These are phyloP conservation scores for Choristoneura fumiferana DNA, from an alignment of 1,140 invertebrate species.

Conservation along the genomic window DNA sequence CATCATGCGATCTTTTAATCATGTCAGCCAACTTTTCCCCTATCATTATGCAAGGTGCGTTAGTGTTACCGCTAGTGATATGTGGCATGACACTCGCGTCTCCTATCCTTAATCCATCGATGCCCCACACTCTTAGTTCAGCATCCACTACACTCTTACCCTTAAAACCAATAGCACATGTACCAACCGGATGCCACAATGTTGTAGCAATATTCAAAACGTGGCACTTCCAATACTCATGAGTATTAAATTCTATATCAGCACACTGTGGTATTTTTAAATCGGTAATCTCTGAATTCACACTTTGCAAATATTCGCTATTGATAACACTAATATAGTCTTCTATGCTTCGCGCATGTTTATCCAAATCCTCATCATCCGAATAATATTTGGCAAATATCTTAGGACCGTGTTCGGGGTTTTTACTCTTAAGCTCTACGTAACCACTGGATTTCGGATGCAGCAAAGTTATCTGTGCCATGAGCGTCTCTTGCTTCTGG, in stretches of 20 bases:
- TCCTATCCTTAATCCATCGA: constrained; percentile 64
- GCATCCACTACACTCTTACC: constrained; percentile 78
- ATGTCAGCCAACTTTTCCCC: constrained; percentile 84
- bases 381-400: constrained; percentile 93
- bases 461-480: constrained; percentile 87
- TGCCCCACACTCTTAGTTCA: constrained; percentile 69
- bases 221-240: constrained; percentile 82
- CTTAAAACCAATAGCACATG: constrained; percentile 81
- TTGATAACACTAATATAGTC: constrained; percentile 77
- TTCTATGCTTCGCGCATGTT: constrained; percentile 87
- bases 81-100: constrained; percentile 62
- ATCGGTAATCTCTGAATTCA: constrained; percentile 58
- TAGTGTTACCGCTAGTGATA: constrained; percentile 52
- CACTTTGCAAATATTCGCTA: constrained; percentile 77
- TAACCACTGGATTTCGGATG: constrained; percentile 87
- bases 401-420: constrained; percentile 91
- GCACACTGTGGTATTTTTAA: constrained; percentile 67
- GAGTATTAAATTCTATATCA: constrained; percentile 81
- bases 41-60: constrained; percentile 79
- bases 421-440: constrained; percentile 85
- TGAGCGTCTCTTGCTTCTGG: constrained; percentile 85
- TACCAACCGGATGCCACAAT: constrained; percentile 71
- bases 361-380: constrained; percentile 86
- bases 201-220: constrained; percentile 51
- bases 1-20: constrained; percentile 68